phyloP scores from a whole-genome alignment of 2,888 invertebrate genomes.

The Eugnorisma glareosa region DNA sequence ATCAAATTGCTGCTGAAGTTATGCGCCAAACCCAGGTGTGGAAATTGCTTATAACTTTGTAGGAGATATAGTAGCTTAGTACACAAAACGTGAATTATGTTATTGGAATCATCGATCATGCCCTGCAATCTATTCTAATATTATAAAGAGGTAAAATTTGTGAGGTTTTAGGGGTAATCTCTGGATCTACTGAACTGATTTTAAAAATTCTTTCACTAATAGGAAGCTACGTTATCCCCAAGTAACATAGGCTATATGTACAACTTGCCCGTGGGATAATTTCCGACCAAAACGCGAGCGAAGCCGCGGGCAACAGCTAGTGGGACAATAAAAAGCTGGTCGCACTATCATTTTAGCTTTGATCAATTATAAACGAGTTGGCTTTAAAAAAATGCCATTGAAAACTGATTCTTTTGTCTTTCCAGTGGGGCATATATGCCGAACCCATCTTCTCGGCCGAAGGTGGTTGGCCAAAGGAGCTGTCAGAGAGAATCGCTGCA shows the following conservation, averaged over 20 bases:
- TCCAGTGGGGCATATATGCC: conserved; percentile 83
- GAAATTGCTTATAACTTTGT: neutral
- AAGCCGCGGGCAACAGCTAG: too few species aligned
- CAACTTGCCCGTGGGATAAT: too few species aligned
- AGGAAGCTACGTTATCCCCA: too few species aligned
- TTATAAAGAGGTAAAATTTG: too few species aligned
- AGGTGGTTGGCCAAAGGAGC: conserved; percentile 85
- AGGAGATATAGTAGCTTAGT: neutral
- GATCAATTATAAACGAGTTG: neutral
- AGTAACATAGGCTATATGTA: too few species aligned
- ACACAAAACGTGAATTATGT: neutral
- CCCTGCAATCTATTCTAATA: too few species aligned
- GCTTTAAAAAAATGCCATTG: neutral
- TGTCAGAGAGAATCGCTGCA: conserved; percentile 75
- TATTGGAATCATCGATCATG: neutral
- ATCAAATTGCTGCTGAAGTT: conserved; percentile 10
- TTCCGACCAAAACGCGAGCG: too few species aligned
- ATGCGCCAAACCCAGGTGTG: conserved; percentile 61
- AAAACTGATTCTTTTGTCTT: conserved; percentile 19
- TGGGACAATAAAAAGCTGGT: neutral
- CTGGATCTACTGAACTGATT: too few species aligned
- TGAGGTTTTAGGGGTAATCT: too few species aligned
- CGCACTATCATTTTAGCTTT: neutral
- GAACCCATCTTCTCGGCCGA: conserved; percentile 85
- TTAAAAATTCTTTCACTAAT: too few species aligned